phyloP scores from a whole-genome alignment of 1,140 invertebrate genomes.

The Trichogramma pretiosum region DNA sequence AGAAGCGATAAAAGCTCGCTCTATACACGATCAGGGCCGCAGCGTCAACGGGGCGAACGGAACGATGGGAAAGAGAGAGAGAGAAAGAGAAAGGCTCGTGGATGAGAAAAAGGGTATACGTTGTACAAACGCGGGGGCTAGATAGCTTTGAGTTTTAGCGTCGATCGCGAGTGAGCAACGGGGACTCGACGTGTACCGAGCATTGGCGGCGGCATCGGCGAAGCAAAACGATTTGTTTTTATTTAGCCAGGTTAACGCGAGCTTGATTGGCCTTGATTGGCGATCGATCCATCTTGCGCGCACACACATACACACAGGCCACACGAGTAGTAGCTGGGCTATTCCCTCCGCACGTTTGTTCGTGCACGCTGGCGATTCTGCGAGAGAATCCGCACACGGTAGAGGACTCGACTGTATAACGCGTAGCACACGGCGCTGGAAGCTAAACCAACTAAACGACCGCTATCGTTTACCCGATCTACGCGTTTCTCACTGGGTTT shows the following conservation, averaged over 20 bases:
- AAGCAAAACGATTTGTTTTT: constrained; percentile 24
- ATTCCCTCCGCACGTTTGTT: constrained; percentile 14
- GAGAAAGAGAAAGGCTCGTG: neutral
- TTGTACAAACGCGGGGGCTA: too few species aligned
- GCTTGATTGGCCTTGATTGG: constrained; percentile 29
- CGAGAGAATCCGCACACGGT: constrained; percentile 6
- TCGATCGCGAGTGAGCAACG: constrained; percentile 6
- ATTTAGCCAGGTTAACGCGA: constrained; percentile 32
- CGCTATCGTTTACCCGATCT: too few species aligned
- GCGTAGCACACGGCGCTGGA: too few species aligned
- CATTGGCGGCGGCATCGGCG: too few species aligned
- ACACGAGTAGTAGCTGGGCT: too few species aligned
- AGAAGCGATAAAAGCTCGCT: constrained; percentile 7
- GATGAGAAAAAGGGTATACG: too few species aligned
- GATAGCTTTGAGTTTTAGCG: constrained; percentile 1
- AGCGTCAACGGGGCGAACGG: too few species aligned
- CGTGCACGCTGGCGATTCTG: constrained; percentile 9
- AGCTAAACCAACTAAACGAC: too few species aligned
- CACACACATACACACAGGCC: constrained; percentile 13
- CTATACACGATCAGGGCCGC: too few species aligned
- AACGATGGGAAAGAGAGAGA: constrained; percentile 4
- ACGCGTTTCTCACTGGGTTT: too few species aligned
- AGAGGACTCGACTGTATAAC: too few species aligned
- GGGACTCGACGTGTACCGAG: too few species aligned
- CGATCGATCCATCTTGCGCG: constrained; percentile 26